phyloP scores from a whole-genome alignment of 2,113 vertebrate genomes.

The Myotis brandtii region DNA sequence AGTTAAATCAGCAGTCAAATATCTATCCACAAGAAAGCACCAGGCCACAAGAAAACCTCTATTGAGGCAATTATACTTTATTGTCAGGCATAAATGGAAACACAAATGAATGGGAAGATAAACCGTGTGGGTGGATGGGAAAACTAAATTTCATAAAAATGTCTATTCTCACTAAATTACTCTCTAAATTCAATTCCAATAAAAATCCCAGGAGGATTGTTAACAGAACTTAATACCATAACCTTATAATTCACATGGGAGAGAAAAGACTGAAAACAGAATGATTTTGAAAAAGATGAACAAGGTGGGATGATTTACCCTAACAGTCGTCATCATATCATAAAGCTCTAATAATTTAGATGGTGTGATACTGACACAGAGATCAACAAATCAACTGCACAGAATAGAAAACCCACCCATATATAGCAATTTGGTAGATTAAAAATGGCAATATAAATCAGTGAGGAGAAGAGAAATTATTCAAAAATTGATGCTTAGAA shows the following conservation, averaged over 20 bases:
- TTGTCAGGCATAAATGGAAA: conserved; percentile 33
- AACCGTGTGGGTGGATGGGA: not conserved
- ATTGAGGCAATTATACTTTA: conserved; percentile 32
- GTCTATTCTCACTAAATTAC: conserved; percentile 30
- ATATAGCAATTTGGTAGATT: not conserved
- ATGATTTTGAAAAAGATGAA: conserved; percentile 33
- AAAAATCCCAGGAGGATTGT: conserved; percentile 1
- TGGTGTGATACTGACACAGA: not conserved
- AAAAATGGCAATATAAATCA: not conserved
- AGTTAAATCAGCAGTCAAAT: conserved; percentile 49
- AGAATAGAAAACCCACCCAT: not conserved
- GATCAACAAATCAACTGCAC: conserved; percentile 16
- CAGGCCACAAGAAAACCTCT: not conserved
- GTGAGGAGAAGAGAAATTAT: conserved; percentile 34
- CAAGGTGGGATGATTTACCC: not conserved
- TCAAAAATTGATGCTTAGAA: not conserved
- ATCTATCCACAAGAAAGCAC: conserved; percentile 23
- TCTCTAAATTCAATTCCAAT: conserved; percentile 30
- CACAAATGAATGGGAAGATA: conserved; percentile 15
- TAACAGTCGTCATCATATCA: not conserved
- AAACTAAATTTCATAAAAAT: conserved; percentile 18
- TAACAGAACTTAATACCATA: conserved; percentile 4
- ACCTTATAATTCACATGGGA: not conserved
- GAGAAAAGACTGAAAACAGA: not conserved
- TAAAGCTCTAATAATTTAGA: not conserved